Conservation (phyloP, 1,140 invertebrate species). For the Tenebrio molitor region DNA sequence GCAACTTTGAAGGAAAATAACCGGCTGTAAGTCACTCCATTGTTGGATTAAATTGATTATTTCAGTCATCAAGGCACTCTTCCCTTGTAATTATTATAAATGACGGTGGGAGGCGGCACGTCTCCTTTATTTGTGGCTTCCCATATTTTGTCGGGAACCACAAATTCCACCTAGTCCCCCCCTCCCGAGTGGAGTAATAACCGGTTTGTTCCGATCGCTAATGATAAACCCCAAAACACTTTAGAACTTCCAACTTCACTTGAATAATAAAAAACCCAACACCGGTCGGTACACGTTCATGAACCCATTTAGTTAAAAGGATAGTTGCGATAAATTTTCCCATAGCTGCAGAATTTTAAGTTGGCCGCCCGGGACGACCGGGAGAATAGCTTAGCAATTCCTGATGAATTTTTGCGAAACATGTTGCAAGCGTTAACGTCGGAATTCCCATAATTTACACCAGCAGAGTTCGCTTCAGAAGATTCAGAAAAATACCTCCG, state of each 20-base stretch:
- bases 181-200: constrained; percentile 5
- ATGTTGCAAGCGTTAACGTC: too few relatives aligned
- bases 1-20: not conserved
- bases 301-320: constrained; percentile 1
- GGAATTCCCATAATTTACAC: too few relatives aligned
- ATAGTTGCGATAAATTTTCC: not conserved
- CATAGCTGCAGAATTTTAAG: too few relatives aligned
- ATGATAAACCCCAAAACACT: constrained; percentile 26
- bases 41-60: constrained; percentile 21
- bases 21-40: not conserved
- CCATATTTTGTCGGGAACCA: not conserved
- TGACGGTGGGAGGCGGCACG: not conserved
- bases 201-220: constrained; percentile 22
- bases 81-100: constrained; percentile 1
- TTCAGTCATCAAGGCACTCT: constrained; percentile 6
- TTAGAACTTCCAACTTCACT: constrained; percentile 22
- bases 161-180: not conserved
- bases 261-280: not conserved
- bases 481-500: not conserved
- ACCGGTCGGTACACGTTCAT: not conserved
- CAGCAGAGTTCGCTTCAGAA: too few relatives aligned
- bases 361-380: too few relatives aligned
- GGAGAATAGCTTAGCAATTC: not conserved
- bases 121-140: constrained; percentile 18
- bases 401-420: too few relatives aligned